Conservation (phyloP, 2,113 vertebrate species). For the Elephas maximus region DNA sequence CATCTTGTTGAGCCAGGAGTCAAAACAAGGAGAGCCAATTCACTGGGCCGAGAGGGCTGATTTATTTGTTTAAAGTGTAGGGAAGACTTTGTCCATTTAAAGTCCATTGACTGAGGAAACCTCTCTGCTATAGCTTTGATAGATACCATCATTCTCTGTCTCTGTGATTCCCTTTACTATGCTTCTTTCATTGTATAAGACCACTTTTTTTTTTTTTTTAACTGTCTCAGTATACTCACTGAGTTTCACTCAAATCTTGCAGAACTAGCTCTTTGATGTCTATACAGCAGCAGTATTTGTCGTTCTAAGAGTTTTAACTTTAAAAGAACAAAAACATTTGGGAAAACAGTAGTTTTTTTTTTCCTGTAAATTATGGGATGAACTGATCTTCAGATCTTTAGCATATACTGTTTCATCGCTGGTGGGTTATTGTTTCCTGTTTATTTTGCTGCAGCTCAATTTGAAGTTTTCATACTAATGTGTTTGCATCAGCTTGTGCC, state of each 20-base stretch:
- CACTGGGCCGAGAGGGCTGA: fast-evolving
- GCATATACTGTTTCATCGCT: neutral
- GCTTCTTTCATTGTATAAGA: neutral
- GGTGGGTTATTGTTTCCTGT: neutral
- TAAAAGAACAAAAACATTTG: neutral
- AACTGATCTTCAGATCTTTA: neutral
- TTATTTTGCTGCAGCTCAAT: neutral
- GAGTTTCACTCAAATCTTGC: neutral
- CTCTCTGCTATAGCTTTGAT: neutral
- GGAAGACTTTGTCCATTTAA: neutral
- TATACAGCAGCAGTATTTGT: neutral
- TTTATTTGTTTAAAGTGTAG: neutral
- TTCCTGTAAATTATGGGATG: neutral
- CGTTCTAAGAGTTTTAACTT: neutral
- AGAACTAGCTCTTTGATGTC: neutral
- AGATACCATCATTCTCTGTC: neutral
- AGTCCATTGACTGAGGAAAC: neutral
- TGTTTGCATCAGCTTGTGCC: neutral
- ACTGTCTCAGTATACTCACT: neutral
- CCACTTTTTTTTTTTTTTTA: neutral
- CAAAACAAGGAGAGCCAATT: neutral
- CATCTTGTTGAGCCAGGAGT: neutral
- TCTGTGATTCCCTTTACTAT: neutral
- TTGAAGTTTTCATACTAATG: neutral
- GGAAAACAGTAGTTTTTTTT: neutral